Conservation (phyloP, 2,113 vertebrate genomes). For the Kobus ellipsiprymnus region DNA sequence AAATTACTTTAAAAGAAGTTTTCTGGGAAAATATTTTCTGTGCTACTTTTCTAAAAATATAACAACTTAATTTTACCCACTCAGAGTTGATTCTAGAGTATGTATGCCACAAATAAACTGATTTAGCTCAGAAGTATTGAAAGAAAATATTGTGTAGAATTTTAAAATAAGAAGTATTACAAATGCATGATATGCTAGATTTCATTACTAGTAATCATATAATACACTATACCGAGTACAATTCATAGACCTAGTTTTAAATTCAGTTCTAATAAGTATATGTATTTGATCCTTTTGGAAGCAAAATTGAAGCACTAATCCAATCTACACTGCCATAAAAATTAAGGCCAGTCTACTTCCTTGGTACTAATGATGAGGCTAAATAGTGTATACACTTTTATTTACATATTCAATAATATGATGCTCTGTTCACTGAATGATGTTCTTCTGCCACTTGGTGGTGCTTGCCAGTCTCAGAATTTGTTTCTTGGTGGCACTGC, state of each 20-base stretch:
- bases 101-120: not conserved
- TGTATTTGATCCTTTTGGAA: not conserved
- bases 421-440: constrained; percentile 58
- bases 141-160: not conserved
- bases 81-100: not conserved
- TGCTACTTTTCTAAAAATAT: not conserved
- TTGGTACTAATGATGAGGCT: not conserved
- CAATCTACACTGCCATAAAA: constrained; percentile 8
- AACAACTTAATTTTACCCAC: not conserved
- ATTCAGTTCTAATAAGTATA: constrained; percentile 35
- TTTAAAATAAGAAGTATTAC: not conserved
- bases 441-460: constrained; percentile 79
- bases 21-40: not conserved
- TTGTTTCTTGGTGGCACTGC: constrained; percentile 44
- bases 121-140: not conserved
- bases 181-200: not conserved
- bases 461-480: constrained; percentile 71
- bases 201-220: not conserved
- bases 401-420: constrained; percentile 48
- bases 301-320: not conserved
- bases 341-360: not conserved
- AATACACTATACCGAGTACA: not conserved
- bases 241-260: not conserved
- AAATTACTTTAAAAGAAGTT: not conserved
- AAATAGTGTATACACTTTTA: constrained; percentile 40